Evolutionary conservation across 1,140 invertebrate genomes (phyloP).

Genomic region (Drosophila bocqueti): DNA sequence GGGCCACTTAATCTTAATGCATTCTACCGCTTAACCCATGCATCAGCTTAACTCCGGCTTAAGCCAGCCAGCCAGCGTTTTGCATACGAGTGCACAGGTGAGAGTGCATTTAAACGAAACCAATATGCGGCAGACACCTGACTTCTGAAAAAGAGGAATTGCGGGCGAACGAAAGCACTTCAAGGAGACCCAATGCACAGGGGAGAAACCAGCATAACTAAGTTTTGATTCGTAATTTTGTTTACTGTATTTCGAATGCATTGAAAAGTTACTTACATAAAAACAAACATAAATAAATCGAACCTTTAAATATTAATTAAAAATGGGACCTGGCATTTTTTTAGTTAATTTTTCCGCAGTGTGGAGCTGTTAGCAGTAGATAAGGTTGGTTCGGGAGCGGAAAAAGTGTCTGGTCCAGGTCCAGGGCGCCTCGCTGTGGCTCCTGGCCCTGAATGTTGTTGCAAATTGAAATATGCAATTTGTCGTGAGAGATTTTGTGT

Average conservation of each 20-base stretch:
- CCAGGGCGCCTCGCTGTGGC: conserved; percentile 34
- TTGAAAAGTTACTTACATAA: background rate
- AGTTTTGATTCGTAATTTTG: background rate
- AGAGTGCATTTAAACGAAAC: conserved; percentile 74
- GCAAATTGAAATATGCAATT: conserved; percentile 84
- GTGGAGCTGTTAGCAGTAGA: conserved; percentile 20
- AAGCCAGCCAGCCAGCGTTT: conserved; percentile 47
- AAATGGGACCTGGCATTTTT: background rate
- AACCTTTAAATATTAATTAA: too few relatives aligned
- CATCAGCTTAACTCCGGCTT: conserved; percentile 75
- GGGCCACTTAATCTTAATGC: conserved; percentile 80
- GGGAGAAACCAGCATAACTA: background rate
- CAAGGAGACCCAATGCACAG: conserved; percentile 1
- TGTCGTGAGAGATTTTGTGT: conserved; percentile 79
- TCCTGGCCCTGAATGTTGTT: conserved; percentile 67
- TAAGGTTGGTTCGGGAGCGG: conserved; percentile 19
- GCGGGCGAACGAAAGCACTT: conserved; percentile 33
- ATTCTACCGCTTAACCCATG: conserved; percentile 80
- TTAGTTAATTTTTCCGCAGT: conserved; percentile 1
- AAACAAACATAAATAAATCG: background rate
- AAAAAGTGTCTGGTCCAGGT: conserved; percentile 54
- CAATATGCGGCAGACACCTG: conserved; percentile 80
- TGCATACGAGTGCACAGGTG: conserved; percentile 53
- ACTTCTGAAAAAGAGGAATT: conserved; percentile 57
- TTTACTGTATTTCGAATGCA: background rate